These are phyloP conservation scores for Xiphophorus hellerii DNA, from an alignment of 2,113 vertebrate genomes.

Conservation along the genomic window DNA sequence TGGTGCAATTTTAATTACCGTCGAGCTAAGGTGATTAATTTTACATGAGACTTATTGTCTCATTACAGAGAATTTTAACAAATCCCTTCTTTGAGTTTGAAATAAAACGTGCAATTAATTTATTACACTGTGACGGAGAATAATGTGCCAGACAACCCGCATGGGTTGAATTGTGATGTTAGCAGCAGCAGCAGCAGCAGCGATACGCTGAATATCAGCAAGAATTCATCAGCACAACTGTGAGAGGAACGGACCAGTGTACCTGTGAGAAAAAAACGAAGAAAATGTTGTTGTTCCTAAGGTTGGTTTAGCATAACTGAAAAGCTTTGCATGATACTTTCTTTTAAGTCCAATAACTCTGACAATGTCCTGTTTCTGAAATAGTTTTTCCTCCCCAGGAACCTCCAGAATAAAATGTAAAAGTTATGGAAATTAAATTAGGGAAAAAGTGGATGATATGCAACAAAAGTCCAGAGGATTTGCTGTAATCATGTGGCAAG, in stretches of 20 bases:
- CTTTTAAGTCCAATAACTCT: background rate
- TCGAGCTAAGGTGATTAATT: background rate
- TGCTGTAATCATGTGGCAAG: slow-evolving; percentile 17
- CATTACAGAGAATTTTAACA: background rate
- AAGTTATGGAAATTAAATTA: slow-evolving; percentile 9
- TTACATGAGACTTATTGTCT: background rate
- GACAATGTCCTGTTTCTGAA: background rate
- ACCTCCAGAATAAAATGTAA: background rate
- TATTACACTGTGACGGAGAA: background rate
- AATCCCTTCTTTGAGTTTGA: background rate
- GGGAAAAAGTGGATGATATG: slow-evolving; percentile 26
- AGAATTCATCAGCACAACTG: background rate
- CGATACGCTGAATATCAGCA: background rate
- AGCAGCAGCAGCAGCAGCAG: background rate
- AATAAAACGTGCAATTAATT: background rate
- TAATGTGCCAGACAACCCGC: background rate
- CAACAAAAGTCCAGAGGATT: slow-evolving; percentile 28
- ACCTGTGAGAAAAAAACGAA: background rate
- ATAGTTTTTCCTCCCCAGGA: background rate
- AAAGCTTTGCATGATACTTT: background rate
- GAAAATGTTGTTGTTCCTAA: background rate
- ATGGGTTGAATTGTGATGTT: background rate
- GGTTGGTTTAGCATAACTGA: background rate
- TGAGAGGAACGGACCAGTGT: background rate
- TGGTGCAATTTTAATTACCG: slow-evolving; percentile 2